Evolutionary conservation across 2,797 vertebrate genomes (phyloP).

Genomic region (Neostethus bicornis): DNA sequence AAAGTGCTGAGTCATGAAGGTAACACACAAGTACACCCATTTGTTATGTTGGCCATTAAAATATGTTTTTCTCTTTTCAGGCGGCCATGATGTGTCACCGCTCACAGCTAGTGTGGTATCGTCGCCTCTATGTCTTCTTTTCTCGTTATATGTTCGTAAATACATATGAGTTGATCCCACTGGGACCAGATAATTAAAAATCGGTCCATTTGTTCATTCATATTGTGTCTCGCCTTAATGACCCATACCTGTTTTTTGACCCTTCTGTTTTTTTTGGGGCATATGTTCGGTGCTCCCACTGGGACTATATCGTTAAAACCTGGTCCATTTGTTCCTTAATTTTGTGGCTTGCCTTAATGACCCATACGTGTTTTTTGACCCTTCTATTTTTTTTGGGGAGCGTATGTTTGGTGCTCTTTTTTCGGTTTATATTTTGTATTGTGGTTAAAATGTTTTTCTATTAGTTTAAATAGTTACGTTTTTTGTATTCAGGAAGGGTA

Average conservation of each 20-base stretch:
- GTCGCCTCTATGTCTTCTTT: conserved; percentile 85
- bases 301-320: too few relatives aligned
- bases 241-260: conserved; percentile 8
- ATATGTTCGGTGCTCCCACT: too few relatives aligned
- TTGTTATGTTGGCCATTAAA: background rate
- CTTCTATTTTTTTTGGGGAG: too few relatives aligned
- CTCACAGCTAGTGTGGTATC: conserved; percentile 95
- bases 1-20: background rate
- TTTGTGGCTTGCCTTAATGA: too few relatives aligned
- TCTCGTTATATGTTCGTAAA: conserved; percentile 95
- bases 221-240: background rate
- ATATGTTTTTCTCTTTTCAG: conserved; percentile 66
- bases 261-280: too few relatives aligned
- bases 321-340: too few relatives aligned
- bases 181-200: conserved; percentile 71
- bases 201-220: too few relatives aligned
- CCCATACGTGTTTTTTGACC: too few relatives aligned
- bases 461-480: conserved; percentile 13
- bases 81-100: conserved; percentile 90
- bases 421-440: conserved; percentile 43
- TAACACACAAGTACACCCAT: background rate
- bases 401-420: too few relatives aligned
- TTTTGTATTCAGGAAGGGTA: too few relatives aligned
- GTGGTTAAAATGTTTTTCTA: conserved; percentile 19
- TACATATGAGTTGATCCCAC: conserved; percentile 83